Evolutionary conservation across 2,888 invertebrate species (phyloP), one percentile per base, ranked within the genome.

Genomic region (Torymus texanus): DNA sequence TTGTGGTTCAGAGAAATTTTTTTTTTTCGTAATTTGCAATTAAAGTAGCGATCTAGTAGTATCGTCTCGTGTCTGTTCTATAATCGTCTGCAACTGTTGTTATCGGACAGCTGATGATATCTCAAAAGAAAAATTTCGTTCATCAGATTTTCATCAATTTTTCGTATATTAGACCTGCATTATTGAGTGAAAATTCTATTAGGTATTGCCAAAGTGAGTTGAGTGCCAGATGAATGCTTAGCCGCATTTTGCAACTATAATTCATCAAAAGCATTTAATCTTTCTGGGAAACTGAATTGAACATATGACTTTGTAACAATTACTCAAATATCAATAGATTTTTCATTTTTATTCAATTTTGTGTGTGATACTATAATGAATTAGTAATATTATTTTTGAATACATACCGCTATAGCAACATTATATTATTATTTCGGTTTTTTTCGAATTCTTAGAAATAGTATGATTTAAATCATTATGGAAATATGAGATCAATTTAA

Each of bases 151-250:
- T 24, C 41, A 29, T n/a, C 53, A 53, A 72, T 59, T 21, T 16
- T 18, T 53, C 24, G 59, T 56, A 51, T 21, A 68, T 51, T 67
- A 58, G 14, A 75, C 61, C 24, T 61, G 51, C 72, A 67, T 80
- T 70, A 76, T 72, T 72, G 62, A 50, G 62, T 1, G 21, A 80
- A 29, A 2, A 67, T 76, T 68, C 55, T 58, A 58, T 63, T 10
- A 18, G 14, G 12, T 58, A 53, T 53, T 78, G 78, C 78, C 78
- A 78, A 78, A 78, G 56, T 24, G 68, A 16, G 5, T 10, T 13
- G 62, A 70, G 68, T 70, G 68, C 71, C 65, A 77, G 77, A 65
- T 65, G 63, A 78, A 78, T 70, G 53, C 63, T 78, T 74, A 74
- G 74, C 74, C 68, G 71, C 53, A 13, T 72, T 72, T 67, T 58